Conservation (phyloP, 2,113 vertebrate species). For the Eulacestoma nigropectus region DNA sequence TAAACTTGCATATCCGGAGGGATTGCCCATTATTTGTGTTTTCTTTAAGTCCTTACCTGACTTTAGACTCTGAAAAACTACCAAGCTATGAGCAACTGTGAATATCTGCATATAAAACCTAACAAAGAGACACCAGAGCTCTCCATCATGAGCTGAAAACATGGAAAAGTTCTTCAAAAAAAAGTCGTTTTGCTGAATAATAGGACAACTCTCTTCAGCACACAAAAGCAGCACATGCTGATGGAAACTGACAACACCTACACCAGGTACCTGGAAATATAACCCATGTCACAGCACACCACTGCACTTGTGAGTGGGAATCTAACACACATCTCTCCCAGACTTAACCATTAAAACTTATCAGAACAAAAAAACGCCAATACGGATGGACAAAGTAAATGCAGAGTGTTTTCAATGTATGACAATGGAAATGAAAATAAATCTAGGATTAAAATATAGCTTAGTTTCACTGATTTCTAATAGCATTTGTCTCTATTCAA, state of each 20-base stretch:
- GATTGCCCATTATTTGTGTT: background rate
- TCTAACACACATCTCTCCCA: background rate
- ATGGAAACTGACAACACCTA: background rate
- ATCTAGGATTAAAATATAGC: conserved; percentile 43
- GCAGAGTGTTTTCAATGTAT: background rate
- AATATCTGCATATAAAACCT: background rate
- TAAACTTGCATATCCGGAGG: background rate
- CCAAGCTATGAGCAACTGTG: background rate
- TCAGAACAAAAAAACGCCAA: background rate
- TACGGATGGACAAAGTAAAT: background rate
- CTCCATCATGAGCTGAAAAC: background rate
- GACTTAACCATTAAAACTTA: background rate
- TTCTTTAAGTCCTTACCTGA: background rate
- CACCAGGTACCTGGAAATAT: background rate
- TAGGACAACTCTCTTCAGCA: background rate
- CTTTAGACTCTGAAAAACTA: background rate
- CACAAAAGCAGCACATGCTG: background rate
- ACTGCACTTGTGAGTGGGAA: background rate
- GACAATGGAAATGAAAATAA: conserved; percentile 42
- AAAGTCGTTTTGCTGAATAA: background rate
- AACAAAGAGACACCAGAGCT: background rate
- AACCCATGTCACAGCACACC: background rate
- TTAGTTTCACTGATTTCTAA: conserved; percentile 40
- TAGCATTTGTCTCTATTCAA: conserved; percentile 43
- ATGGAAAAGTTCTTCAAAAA: background rate